Conservation (phyloP, 2,113 vertebrate genomes). For the Calonectris borealis region DNA sequence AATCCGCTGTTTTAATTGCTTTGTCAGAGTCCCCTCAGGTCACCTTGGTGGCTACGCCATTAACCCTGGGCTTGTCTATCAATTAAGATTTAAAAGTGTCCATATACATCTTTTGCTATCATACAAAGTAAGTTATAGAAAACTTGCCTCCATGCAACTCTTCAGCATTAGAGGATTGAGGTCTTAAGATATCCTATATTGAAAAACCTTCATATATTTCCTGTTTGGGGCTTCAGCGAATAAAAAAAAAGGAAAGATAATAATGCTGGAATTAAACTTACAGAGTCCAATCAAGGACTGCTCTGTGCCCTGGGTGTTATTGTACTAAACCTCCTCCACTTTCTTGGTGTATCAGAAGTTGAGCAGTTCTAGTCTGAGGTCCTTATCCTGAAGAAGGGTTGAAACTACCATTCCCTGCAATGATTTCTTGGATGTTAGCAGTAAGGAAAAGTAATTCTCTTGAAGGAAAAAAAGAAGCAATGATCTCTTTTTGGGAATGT, state of each 20-base stretch:
- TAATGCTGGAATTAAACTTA: not conserved
- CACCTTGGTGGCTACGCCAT: conserved; percentile 30
- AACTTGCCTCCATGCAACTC: not conserved
- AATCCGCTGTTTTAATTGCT: conserved; percentile 36
- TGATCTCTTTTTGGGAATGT: not conserved
- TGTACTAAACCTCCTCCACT: not conserved
- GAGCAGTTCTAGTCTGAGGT: not conserved
- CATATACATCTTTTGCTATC: not conserved
- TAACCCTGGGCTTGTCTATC: conserved; percentile 42
- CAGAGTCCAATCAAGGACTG: not conserved
- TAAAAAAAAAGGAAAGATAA: not conserved
- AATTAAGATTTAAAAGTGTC: conserved; percentile 19
- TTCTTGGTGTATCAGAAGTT: not conserved
- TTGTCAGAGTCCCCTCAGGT: conserved; percentile 18
- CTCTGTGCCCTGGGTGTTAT: not conserved
- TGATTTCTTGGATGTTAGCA: not conserved
- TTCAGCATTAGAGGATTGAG: not conserved
- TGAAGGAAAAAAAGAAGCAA: not conserved
- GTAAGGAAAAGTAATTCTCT: not conserved
- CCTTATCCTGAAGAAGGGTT: not conserved
- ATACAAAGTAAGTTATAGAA: not conserved
- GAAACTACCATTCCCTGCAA: not conserved
- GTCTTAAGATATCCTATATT: not conserved
- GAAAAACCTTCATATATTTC: not conserved
- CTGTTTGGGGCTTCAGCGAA: not conserved